Conservation (phyloP, 2,888 invertebrate genomes). For the Nomada flava region DNA sequence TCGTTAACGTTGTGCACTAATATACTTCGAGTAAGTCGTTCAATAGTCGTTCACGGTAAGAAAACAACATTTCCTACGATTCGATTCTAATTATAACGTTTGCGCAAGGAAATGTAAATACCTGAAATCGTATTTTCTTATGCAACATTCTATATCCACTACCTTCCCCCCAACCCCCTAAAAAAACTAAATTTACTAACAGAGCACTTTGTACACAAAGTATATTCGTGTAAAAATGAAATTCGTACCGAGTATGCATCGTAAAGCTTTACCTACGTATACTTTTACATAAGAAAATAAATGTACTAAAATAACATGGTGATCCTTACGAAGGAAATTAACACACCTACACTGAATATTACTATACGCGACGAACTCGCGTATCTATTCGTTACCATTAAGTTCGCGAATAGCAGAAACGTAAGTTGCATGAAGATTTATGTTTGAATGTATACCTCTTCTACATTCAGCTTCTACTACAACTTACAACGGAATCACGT, state of each 20-base stretch:
- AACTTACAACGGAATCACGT: slow-evolving; percentile 11
- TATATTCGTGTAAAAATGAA: too few relatives aligned
- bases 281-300: not conserved
- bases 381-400: not conserved
- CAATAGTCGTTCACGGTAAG: too few relatives aligned
- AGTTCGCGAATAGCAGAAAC: not conserved
- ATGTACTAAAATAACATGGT: not conserved
- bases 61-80: too few relatives aligned
- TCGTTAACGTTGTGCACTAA: slow-evolving; percentile 19
- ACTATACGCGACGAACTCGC: not conserved
- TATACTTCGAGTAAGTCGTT: not conserved
- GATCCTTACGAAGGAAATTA: not conserved
- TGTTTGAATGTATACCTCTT: not conserved
- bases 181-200: not conserved
- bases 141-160: too few relatives aligned
- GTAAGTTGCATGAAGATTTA: not conserved
- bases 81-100: too few relatives aligned
- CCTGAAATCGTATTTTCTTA: too few relatives aligned
- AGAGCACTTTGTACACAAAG: not conserved
- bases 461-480: not conserved
- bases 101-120: too few relatives aligned
- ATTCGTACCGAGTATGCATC: too few relatives aligned
- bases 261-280: too few relatives aligned
- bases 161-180: too few relatives aligned
- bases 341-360: not conserved